These are phyloP conservation scores for Embiotoca jacksoni DNA, from an alignment of 2,113 vertebrate species.

Conservation along the genomic window DNA sequence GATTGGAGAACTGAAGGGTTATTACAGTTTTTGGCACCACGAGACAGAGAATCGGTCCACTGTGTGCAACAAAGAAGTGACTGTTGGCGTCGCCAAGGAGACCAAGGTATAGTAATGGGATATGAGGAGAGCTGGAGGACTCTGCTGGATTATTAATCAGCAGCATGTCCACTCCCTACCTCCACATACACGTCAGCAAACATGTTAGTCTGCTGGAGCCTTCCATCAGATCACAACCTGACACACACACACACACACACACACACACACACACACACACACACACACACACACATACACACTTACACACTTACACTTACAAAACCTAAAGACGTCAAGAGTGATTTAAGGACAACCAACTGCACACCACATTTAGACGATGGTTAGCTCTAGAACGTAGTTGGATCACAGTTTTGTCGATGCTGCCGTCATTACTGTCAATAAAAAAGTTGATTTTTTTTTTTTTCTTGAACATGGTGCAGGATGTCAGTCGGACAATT, in stretches of 20 bases:
- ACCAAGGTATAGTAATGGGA: constrained; percentile 95
- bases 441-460: background rate
- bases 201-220: background rate
- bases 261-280: constrained; percentile 18
- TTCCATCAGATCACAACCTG: background rate
- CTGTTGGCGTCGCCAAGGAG: constrained; percentile 91
- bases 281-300: background rate
- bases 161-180: constrained; percentile 40
- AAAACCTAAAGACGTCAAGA: background rate
- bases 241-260: background rate
- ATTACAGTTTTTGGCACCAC: constrained; percentile 93
- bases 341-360: constrained; percentile 1
- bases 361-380: background rate
- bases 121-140: constrained; percentile 66
- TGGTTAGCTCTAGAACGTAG: background rate
- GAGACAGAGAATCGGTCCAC: constrained; percentile 90
- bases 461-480: no score
- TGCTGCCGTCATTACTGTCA: background rate
- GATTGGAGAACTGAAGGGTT: constrained; percentile 91
- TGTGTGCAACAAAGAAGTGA: constrained; percentile 87
- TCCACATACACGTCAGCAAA: constrained; percentile 26
- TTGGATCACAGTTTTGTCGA: background rate
- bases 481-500: no score
- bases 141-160: constrained; percentile 79
- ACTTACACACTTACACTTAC: background rate